Conservation (phyloP, 2,888 invertebrate species). For the Eulithis prunata region DNA sequence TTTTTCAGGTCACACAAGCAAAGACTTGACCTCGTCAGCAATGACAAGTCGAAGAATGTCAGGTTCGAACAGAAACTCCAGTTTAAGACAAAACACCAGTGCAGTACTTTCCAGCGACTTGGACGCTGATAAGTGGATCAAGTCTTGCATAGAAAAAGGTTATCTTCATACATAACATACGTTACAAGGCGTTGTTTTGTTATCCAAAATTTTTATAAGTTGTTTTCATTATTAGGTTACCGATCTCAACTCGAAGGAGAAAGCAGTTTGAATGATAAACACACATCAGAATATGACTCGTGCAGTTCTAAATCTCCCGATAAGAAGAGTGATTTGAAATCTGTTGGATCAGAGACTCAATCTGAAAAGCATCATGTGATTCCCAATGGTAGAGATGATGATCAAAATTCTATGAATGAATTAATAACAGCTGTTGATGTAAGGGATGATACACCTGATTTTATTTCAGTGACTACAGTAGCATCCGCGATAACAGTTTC, state of each 20-base stretch:
- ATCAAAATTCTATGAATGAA: not conserved
- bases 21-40: slow-evolving; percentile 34
- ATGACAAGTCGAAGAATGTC: slow-evolving; percentile 40
- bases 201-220: not conserved
- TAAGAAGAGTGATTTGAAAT: slow-evolving; percentile 17
- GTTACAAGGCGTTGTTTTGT: not conserved
- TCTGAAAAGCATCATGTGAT: not conserved
- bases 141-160: slow-evolving; percentile 49
- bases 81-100: slow-evolving; percentile 25
- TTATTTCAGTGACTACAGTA: slow-evolving; percentile 23
- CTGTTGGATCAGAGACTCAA: slow-evolving; percentile 15
- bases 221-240: slow-evolving; percentile 31
- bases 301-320: slow-evolving; percentile 6
- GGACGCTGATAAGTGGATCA: slow-evolving; percentile 61
- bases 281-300: slow-evolving; percentile 6
- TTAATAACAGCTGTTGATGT: not conserved
- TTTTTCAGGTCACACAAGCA: slow-evolving; percentile 34
- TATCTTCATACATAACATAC: slow-evolving; percentile 3
- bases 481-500: slow-evolving; percentile 10
- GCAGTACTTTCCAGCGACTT: slow-evolving; percentile 52
- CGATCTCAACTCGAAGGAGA: slow-evolving; percentile 30
- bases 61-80: slow-evolving; percentile 21
- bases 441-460: not conserved
- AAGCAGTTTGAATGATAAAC: slow-evolving; percentile 19
- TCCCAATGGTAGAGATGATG: slow-evolving; percentile 13